These are phyloP conservation scores for Podargus strigoides DNA, from an alignment of 2,797 vertebrate genomes.

Conservation along the genomic window DNA sequence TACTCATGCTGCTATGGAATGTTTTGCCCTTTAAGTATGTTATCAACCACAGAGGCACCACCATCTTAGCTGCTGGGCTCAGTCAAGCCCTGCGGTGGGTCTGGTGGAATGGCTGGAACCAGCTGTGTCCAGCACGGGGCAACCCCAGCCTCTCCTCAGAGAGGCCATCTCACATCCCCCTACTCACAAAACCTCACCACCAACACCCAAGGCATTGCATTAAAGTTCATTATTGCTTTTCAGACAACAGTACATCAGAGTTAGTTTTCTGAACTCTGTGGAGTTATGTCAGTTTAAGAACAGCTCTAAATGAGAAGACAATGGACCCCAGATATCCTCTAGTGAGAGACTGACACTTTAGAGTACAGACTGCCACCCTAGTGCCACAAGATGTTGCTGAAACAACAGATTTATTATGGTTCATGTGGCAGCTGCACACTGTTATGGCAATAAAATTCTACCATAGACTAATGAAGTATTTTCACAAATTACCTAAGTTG, in stretches of 20 bases:
- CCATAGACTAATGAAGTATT: neutral
- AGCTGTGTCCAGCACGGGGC: fast-evolving
- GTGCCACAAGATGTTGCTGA: neutral
- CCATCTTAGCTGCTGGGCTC: neutral
- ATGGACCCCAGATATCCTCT: neutral
- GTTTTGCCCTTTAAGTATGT: neutral
- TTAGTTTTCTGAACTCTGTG: neutral
- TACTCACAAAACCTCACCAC: neutral
- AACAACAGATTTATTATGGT: neutral
- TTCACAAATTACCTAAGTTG: neutral
- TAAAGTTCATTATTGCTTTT: neutral
- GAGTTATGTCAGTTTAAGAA: neutral
- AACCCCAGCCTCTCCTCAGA: neutral
- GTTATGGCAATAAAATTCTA: neutral
- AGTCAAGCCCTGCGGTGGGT: fast-evolving
- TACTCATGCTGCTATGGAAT: neutral
- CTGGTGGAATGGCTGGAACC: fast-evolving
- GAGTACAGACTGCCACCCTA: neutral
- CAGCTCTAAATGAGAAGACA: neutral
- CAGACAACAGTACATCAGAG: neutral
- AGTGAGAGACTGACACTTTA: neutral
- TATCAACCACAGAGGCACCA: no score
- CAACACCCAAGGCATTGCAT: neutral
- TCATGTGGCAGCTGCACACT: neutral
- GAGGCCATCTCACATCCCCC: neutral